Percentiles rank a stretch among this genome's conserved stretches.
Evolutionary conservation across 2,113 vertebrate genomes (phyloP).

Genomic region (Actenoides lindsayi): DNA sequence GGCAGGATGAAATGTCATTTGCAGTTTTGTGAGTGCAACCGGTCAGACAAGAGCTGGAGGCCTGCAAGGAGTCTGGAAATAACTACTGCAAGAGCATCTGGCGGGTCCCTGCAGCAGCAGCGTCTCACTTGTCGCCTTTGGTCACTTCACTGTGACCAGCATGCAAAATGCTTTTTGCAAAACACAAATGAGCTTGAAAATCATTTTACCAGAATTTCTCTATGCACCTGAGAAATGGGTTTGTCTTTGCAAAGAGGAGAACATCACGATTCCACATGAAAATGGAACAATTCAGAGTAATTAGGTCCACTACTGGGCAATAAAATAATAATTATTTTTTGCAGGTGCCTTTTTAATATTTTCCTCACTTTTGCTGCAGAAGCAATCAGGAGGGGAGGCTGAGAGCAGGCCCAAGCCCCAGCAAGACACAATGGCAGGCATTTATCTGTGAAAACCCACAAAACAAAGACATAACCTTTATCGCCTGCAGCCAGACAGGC

Average conservation of each 20-base stretch:
- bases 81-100: neutral
- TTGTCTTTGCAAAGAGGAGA: neutral
- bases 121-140: neutral
- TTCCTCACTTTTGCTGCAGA: neutral
- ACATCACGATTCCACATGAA: neutral
- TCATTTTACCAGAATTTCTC: neutral
- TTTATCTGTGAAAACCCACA: neutral
- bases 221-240: neutral
- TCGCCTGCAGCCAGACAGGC: neutral
- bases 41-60: conserved; percentile 10
- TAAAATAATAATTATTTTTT: neutral
- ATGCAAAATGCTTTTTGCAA: neutral
- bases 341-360: neutral
- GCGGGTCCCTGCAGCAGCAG: neutral
- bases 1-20: neutral
- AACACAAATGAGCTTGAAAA: neutral
- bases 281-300: neutral
- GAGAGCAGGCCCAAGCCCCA: neutral
- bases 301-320: neutral
- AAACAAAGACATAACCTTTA: conserved; percentile 25
- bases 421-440: neutral
- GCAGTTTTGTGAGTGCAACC: neutral
- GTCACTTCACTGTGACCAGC: conserved; percentile 12
- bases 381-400: neutral
- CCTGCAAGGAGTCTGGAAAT: neutral